Evolutionary conservation across 2,113 vertebrate species (phyloP), one percentile per base, ranked within the genome.

Genomic region (Nanger granti): DNA sequence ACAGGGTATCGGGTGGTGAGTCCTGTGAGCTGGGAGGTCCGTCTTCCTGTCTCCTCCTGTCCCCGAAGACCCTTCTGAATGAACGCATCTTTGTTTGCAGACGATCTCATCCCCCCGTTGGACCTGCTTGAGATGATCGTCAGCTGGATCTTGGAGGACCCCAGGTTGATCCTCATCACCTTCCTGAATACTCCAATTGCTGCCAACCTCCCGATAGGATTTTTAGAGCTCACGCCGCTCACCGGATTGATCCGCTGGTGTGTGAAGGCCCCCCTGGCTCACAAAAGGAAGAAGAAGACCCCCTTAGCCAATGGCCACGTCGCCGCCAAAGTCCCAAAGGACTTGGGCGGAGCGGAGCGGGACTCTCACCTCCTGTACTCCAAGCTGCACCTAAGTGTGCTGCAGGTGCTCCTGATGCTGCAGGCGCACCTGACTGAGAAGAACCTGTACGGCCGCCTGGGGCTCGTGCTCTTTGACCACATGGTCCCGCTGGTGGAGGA

Each of bases 51-150:
- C 26, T 2, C 37, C n/a, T 54, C 4, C 24, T 26, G 26, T 54
- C 88, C 4, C 76, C 24, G 22, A 5, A 49, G 9, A 29, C 24
- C 2, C 52, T 7, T n/a, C 82, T 87, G 22, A 94, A 89, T 41
- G 7, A 29, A 6, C 0, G 11, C 31, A 0, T 95, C 86, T 96
- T 89, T 69, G 0, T 95, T 96, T 97, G 1, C 98, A 99, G 99
- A 99, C 97, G 99, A 99, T 60, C 99, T 99, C 95, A 99, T 99
- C 44, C 99, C 99, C 62, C 99, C 99, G 6, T 97, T 99, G 1
- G 99, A 99, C 49, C 99, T 99, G 97, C 99, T 99, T 0, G 99
- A 99, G 98, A 99, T 99, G 99, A 99, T 99, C 0, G 99, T 99
- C 83, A 99, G 98, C 26, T 99, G 99, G 99, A 99, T 99, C 97